Conservation (phyloP, 1,140 invertebrate species). For the Cherax destructor region DNA sequence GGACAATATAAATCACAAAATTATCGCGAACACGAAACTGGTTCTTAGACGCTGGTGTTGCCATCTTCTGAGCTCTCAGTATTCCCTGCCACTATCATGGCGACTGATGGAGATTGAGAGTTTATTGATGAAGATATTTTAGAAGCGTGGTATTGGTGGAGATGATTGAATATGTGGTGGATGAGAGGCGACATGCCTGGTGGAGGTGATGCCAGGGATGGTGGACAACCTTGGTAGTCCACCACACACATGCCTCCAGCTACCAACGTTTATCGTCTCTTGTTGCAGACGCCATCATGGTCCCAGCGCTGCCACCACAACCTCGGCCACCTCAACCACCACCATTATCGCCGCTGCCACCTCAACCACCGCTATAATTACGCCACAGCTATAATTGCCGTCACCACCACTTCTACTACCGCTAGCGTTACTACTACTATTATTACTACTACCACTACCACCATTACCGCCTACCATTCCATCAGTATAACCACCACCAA, state of each 20-base stretch:
- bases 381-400: neutral
- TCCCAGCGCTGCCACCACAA: neutral
- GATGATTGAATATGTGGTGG: neutral
- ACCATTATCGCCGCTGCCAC: neutral
- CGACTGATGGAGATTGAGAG: too few species aligned
- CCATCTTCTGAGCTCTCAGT: neutral
- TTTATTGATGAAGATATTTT: too few species aligned
- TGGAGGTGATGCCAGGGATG: neutral
- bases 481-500: neutral
- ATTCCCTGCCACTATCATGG: neutral
- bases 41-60: neutral
- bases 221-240: too few species aligned
- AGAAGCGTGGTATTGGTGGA: too few species aligned
- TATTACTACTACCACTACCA: neutral
- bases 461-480: neutral
- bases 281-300: neutral
- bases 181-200: neutral
- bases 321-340: neutral
- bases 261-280: neutral
- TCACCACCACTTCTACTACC: neutral
- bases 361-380: neutral
- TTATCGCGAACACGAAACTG: neutral
- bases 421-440: neutral
- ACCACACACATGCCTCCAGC: neutral
- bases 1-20: neutral